phyloP scores from a whole-genome alignment of 2,888 invertebrate genomes.

The Thymelicus acteon region DNA sequence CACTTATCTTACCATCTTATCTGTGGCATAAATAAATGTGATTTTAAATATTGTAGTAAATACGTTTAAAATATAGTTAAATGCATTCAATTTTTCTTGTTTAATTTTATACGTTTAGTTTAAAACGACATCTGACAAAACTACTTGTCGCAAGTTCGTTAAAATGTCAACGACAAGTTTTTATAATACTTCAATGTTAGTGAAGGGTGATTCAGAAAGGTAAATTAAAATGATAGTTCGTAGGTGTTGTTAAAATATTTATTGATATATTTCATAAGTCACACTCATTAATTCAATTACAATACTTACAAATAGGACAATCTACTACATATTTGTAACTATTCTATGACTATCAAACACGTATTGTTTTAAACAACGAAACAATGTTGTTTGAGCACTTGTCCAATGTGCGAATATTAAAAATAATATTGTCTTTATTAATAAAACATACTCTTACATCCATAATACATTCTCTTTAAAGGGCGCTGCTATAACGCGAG shows the following conservation, averaged over 20 bases:
- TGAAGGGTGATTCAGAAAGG: neutral
- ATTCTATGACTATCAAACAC: constrained; percentile 37
- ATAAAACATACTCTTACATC: neutral
- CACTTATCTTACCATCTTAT: neutral
- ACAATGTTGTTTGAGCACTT: constrained; percentile 27
- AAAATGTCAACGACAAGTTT: too few species aligned
- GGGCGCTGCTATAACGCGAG: too few species aligned
- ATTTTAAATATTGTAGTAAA: neutral
- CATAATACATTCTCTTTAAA: neutral
- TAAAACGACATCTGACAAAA: neutral
- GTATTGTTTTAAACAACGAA: constrained; percentile 22
- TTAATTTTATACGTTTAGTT: neutral
- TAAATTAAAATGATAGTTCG: neutral
- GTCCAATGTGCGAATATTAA: constrained; percentile 2
- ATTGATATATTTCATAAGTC: constrained; percentile 17
- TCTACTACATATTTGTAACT: constrained; percentile 10
- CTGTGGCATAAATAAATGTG: neutral
- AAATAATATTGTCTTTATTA: constrained; percentile 1
- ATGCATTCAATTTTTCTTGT: neutral
- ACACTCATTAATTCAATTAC: constrained; percentile 14
- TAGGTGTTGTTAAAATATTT: constrained; percentile 26
- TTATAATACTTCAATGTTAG: too few species aligned
- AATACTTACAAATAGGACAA: constrained; percentile 12
- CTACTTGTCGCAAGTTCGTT: too few species aligned
- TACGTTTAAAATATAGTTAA: constrained; percentile 1